phyloP scores from a whole-genome alignment of 1,140 invertebrate species.

The Drosophila ficusphila region DNA sequence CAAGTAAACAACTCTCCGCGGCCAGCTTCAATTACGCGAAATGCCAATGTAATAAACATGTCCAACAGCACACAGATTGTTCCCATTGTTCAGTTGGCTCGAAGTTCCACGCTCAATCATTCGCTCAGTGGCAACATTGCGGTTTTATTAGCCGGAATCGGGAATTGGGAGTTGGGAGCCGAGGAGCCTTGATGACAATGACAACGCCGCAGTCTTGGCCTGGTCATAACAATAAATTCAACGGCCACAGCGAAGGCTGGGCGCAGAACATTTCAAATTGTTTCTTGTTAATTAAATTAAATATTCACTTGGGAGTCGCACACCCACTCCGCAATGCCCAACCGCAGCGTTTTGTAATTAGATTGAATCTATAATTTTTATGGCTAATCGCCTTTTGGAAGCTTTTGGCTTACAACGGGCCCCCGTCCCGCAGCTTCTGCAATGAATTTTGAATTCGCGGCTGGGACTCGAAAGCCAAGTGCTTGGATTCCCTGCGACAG shows the following conservation, averaged over 20 bases:
- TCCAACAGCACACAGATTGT: constrained; percentile 74
- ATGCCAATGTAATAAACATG: constrained; percentile 80
- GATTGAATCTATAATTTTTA: constrained; percentile 84
- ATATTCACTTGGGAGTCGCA: constrained; percentile 63
- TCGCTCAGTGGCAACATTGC: constrained; percentile 47
- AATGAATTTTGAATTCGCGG: constrained; percentile 75
- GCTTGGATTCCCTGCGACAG: constrained; percentile 31
- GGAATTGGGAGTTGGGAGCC: neutral
- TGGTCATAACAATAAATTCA: constrained; percentile 81
- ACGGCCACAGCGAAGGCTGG: constrained; percentile 35
- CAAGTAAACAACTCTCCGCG: constrained; percentile 28
- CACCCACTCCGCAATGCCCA: neutral
- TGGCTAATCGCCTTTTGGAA: constrained; percentile 71
- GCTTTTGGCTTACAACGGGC: constrained; percentile 22
- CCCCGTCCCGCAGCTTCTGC: neutral
- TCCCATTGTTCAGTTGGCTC: constrained; percentile 52
- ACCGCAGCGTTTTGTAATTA: constrained; percentile 81
- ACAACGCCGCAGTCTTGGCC: constrained; percentile 50
- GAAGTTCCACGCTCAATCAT: constrained; percentile 55
- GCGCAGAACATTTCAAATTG: constrained; percentile 57
- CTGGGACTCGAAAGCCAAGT: constrained; percentile 37
- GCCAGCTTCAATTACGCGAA: constrained; percentile 69
- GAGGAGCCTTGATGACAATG: constrained; percentile 48
- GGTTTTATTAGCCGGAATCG: constrained; percentile 48
- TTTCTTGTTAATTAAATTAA: constrained; percentile 83